These are phyloP conservation scores for Oxyteleia sp. DNA, from an alignment of 2,888 invertebrate genomes.

Conservation along the genomic window DNA sequence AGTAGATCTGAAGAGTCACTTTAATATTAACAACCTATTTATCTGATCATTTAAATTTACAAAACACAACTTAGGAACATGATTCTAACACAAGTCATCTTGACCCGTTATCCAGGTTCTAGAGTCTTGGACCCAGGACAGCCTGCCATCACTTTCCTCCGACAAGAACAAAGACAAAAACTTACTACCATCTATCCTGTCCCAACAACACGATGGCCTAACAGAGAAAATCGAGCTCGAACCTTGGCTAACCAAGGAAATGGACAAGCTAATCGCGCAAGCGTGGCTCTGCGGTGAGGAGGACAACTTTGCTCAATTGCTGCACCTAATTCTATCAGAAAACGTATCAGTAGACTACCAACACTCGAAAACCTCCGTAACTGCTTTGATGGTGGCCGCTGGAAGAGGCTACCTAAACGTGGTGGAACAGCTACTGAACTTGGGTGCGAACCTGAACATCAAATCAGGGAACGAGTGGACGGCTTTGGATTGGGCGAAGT, in stretches of 20 bases:
- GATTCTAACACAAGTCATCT: too few species aligned
- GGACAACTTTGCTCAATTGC: slow-evolving; percentile 92
- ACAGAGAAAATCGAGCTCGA: slow-evolving; percentile 88
- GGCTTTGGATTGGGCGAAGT: too few species aligned
- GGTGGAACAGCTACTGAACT: slow-evolving; percentile 91
- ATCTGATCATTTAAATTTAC: too few species aligned
- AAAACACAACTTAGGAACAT: too few species aligned
- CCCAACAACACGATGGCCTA: slow-evolving; percentile 83
- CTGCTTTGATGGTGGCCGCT: slow-evolving; percentile 94
- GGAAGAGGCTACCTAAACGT: slow-evolving; percentile 91
- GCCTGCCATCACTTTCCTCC: background rate
- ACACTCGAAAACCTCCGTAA: slow-evolving; percentile 90
- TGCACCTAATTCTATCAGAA: slow-evolving; percentile 93
- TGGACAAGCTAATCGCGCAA: slow-evolving; percentile 91
- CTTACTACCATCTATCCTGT: slow-evolving; percentile 81
- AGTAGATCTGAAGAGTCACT: too few species aligned
- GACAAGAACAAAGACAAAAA: slow-evolving; percentile 75
- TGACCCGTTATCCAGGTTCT: too few species aligned
- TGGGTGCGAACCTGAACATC: slow-evolving; percentile 90
- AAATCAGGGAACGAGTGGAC: slow-evolving; percentile 91
- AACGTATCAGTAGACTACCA: slow-evolving; percentile 92
- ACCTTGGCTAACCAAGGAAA: slow-evolving; percentile 89
- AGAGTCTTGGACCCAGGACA: too few species aligned
- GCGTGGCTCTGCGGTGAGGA: slow-evolving; percentile 89
- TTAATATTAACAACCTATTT: too few species aligned